Conservation (phyloP, 2,888 invertebrate species). For the Thyatira batis region DNA sequence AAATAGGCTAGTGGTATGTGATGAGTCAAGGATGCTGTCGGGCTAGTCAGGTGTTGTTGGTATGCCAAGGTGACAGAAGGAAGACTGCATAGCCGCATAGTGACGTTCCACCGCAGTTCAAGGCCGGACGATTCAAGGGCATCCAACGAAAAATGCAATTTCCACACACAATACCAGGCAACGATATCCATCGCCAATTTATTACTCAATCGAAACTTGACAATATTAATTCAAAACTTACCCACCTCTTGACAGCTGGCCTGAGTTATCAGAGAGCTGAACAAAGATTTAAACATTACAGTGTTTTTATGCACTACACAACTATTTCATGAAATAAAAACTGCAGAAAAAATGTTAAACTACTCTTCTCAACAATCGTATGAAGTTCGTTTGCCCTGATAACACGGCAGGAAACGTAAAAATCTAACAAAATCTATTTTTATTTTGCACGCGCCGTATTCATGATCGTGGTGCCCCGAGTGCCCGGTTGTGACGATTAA, state of each 20-base stretch:
- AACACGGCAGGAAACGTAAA: constrained; percentile 73
- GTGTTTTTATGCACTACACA: constrained; percentile 64
- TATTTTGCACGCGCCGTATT: constrained; percentile 68
- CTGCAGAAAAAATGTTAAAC: constrained; percentile 48
- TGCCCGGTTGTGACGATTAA: constrained; percentile 55
- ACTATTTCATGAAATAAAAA: constrained; percentile 47
- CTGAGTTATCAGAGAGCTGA: constrained; percentile 83
- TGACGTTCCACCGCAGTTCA: constrained; percentile 61
- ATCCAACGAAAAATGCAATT: constrained; percentile 22
- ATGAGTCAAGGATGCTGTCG: not conserved
- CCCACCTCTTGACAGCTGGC: constrained; percentile 90
- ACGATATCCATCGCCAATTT: constrained; percentile 17
- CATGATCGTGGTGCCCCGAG: constrained; percentile 67
- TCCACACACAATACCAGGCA: constrained; percentile 9
- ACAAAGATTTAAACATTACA: constrained; percentile 86
- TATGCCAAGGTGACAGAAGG: constrained; percentile 20
- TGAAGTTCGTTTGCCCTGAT: constrained; percentile 67
- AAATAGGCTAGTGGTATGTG: not conserved
- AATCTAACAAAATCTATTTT: constrained; percentile 78
- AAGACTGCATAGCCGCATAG: constrained; percentile 39
- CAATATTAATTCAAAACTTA: constrained; percentile 77
- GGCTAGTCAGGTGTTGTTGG: constrained; percentile 16
- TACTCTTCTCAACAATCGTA: constrained; percentile 40
- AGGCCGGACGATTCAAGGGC: constrained; percentile 74
- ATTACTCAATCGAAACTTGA: constrained; percentile 12